Evolutionary conservation across 1,140 invertebrate genomes (phyloP).

Genomic region (Drosophila santomea): DNA sequence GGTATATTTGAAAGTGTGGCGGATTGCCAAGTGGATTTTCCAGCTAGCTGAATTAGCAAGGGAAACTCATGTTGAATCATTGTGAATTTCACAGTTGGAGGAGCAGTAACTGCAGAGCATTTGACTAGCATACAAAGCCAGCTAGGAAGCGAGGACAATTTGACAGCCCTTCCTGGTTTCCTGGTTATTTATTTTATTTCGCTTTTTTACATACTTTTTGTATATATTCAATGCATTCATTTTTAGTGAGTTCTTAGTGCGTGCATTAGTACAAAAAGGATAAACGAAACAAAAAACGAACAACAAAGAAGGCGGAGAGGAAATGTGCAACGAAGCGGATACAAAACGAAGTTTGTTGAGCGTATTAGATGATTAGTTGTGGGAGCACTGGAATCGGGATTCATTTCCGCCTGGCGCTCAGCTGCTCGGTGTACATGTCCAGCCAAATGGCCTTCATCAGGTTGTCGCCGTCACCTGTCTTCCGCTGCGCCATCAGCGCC

Average conservation of each 20-base stretch:
- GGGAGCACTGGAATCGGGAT: conserved; percentile 22
- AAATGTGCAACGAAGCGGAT: conserved; percentile 16
- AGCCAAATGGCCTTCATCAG: conserved; percentile 85
- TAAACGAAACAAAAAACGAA: conserved; percentile 20
- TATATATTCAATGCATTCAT: conserved; percentile 11
- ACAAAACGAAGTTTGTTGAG: conserved; percentile 35
- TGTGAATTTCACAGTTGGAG: background rate
- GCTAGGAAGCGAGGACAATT: background rate
- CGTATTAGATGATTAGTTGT: conserved; percentile 53
- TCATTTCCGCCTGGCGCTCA: conserved; percentile 79
- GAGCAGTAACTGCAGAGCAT: background rate
- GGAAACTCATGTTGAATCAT: background rate
- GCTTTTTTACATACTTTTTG: conserved; percentile 20
- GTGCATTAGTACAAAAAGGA: conserved; percentile 61
- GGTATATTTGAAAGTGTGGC: background rate
- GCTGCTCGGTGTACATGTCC: conserved; percentile 84
- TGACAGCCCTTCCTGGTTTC: no score
- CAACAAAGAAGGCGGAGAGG: conserved; percentile 9
- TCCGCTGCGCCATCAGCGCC: conserved; percentile 75
- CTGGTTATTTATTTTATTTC: conserved; percentile 21
- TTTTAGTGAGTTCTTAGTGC: conserved; percentile 38
- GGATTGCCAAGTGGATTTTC: background rate
- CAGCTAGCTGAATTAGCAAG: background rate
- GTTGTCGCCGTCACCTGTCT: conserved; percentile 85
- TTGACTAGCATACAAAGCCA: background rate